Evolutionary conservation across 2,888 invertebrate species (phyloP).

Genomic region (Idaea straminata): DNA sequence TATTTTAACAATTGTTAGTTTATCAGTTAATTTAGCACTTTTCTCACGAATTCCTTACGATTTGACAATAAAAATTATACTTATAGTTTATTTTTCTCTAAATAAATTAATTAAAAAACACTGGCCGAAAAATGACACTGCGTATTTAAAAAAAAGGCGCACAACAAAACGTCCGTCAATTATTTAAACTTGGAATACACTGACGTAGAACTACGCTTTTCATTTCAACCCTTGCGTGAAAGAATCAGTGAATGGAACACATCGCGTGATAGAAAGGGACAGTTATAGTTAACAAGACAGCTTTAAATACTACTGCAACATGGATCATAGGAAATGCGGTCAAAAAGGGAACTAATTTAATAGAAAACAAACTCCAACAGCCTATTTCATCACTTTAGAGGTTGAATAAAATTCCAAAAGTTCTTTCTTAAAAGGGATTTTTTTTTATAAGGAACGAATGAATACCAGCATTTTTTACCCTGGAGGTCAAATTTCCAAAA

Average conservation of each 20-base stretch:
- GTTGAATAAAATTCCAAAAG: no score
- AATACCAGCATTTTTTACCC: no score
- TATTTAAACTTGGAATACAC: slow-evolving; percentile 68
- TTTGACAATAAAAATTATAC: neutral
- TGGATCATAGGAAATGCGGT: neutral
- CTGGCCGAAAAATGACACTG: slow-evolving; percentile 23
- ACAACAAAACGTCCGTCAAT: slow-evolving; percentile 63
- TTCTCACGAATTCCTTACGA: neutral
- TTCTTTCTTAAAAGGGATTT: no score
- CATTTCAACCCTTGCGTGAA: slow-evolving; percentile 60
- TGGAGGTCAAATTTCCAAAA: no score
- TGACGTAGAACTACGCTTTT: slow-evolving; percentile 50
- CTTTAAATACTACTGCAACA: neutral
- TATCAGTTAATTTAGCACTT: neutral
- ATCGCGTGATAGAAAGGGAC: slow-evolving; percentile 43
- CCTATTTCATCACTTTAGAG: no score
- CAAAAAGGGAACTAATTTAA: neutral
- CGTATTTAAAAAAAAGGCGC: slow-evolving; percentile 36
- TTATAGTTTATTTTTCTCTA: neutral
- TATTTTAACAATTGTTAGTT: no score
- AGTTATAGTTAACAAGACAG: slow-evolving; percentile 41
- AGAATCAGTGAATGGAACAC: slow-evolving; percentile 43
- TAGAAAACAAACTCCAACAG: neutral
- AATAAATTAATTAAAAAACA: slow-evolving; percentile 21
- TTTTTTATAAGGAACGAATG: no score